These are phyloP conservation scores for Spermophilus dauricus DNA, from an alignment of 2,113 vertebrate genomes.

Conservation along the genomic window DNA sequence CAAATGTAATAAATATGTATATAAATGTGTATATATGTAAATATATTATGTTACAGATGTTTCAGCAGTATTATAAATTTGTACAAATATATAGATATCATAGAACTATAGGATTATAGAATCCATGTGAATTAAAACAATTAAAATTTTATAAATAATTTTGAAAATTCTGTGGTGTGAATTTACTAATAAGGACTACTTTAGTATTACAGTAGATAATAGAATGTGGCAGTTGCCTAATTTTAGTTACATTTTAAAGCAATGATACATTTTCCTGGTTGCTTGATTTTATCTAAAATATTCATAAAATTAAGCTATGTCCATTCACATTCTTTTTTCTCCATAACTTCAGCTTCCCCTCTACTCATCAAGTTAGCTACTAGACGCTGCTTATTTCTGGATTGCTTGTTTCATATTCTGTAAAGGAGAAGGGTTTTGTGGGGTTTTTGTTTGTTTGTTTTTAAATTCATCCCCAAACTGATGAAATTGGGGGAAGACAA, in stretches of 20 bases:
- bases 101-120: neutral
- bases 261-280: neutral
- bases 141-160: neutral
- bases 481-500: neutral
- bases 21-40: neutral
- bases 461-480: neutral
- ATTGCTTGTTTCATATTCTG: neutral
- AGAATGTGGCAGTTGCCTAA: neutral
- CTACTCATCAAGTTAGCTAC: neutral
- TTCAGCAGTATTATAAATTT: neutral
- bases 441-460: neutral
- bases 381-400: neutral
- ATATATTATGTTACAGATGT: neutral
- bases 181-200: neutral
- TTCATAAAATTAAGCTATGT: neutral
- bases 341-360: neutral
- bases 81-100: neutral
- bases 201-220: neutral
- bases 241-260: conserved; percentile 44
- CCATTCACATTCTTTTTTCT: neutral
- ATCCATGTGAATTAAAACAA: conserved; percentile 25
- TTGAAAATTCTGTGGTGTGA: neutral
- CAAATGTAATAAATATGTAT: neutral
- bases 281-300: conserved; percentile 19
- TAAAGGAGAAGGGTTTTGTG: neutral